Evolutionary conservation across 1,140 invertebrate genomes (phyloP).

Genomic region (Pissodes strobi): DNA sequence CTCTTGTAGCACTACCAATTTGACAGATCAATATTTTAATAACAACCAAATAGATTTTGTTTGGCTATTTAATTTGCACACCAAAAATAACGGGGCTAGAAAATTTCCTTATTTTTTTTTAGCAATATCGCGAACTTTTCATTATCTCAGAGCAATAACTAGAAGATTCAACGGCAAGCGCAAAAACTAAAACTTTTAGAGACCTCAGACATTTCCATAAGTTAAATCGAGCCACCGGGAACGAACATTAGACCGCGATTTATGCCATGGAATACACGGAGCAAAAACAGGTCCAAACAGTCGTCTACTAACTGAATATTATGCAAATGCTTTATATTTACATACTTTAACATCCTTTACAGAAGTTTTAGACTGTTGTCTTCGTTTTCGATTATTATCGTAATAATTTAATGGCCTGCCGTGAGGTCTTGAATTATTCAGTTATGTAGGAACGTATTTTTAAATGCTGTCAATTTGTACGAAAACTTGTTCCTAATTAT

Average conservation of each 20-base stretch:
- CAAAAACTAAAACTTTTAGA: neutral
- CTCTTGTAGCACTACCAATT: too few relatives aligned
- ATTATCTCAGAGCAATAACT: neutral
- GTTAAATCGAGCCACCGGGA: neutral
- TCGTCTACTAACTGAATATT: constrained; percentile 31
- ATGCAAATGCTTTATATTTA: constrained; percentile 31
- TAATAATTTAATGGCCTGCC: constrained; percentile 10
- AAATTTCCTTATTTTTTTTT: too few relatives aligned
- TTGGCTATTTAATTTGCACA: too few relatives aligned
- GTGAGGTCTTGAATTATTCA: constrained; percentile 5
- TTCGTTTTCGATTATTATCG: constrained; percentile 31
- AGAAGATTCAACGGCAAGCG: neutral
- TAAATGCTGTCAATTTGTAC: too few relatives aligned
- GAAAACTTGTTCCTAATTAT: too few relatives aligned
- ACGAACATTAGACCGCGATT: constrained; percentile 28
- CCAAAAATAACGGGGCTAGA: too few relatives aligned
- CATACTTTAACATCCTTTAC: constrained; percentile 27
- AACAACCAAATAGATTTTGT: too few relatives aligned
- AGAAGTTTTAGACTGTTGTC: constrained; percentile 21
- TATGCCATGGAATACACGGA: constrained; percentile 18
- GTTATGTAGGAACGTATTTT: too few relatives aligned
- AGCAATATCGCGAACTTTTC: neutral
- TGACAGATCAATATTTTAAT: too few relatives aligned
- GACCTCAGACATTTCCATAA: constrained; percentile 12
- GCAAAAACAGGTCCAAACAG: constrained; percentile 33